Base-by-base conservation (phyloP, 1,140 invertebrate species). In the Calephelis virginiensis region DNA sequence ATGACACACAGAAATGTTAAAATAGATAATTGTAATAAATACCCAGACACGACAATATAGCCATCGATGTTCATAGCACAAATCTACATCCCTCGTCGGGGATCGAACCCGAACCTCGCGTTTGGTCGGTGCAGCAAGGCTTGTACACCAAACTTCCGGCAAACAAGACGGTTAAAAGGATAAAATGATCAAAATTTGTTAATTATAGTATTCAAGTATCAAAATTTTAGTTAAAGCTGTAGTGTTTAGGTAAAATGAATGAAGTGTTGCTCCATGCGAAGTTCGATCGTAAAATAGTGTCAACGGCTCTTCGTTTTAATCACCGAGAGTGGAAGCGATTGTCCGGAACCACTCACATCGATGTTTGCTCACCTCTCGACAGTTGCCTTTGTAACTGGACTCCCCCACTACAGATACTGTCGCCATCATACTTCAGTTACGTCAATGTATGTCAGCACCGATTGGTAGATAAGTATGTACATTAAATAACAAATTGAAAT, bases 301-400 rank as follows among this genome's bases (percentile, higher is more conserved):
- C 86, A 88, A 87, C 81, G 81, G 74, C 83, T 87, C 85, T 89
- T 80, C 78, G 76, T 75, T 90, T 90, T 90, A 90, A 90, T 90
- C 87, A 90, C 85, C 74, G 83, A 83, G 84, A 90, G 85, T 89
- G 82, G 80, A 78, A 76, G 80, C 80, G 83, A 85, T 87, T 86
- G 86, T 89, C 81, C 79, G 82, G 78, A 76, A 74, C 82, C 82
- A 83, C 84, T 86, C 77, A 74, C 77, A 77, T 77, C 78, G 70
- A 73, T 89, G 86, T 90, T 90, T 90, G 83, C 83, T 77, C 79
- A 85, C 77, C 85, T 86, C 88, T 89, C 82, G 71, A 83, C 79
- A 80, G 80, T 78, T 73, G 80, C 85, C 84, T 90, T 90, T 90
- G 85, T 85, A 83, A 89, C 81, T 73, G 80, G 76, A 85, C 83